Evolutionary conservation across 1,140 invertebrate species (phyloP), one percentile per base, ranked within the genome.

Genomic region (Sitophilus oryzae): DNA sequence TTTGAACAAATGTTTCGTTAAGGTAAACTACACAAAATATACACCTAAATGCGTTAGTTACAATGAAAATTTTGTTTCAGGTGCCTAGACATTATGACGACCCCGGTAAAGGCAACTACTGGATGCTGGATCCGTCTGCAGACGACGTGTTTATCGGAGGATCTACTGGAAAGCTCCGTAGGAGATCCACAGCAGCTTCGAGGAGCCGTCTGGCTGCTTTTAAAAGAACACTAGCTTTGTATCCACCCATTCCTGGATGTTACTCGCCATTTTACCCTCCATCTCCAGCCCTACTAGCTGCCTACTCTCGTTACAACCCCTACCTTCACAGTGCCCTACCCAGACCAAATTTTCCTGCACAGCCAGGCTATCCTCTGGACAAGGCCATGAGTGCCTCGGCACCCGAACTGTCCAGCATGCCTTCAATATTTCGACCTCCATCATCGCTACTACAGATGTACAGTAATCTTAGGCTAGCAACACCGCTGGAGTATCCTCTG

Each of bases 121-220:
- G 93, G 93, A 96, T 95, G 91, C 70, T 96, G 46, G 92, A 96
- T 70, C 88, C 93, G 0, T 92, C 89, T 11, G 85, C 89, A 5
- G 94, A 98, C 66, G 95, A 99, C 65, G 94, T 98, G 1, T 97
- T 97, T 73, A 98, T 98, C 66, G 96, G 96, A 0, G 92, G 93
- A 2, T 94, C 93, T 0, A 98, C 95, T 0, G 95, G 96, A 0
- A 98, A 98, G 74, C 73, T 98, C 6, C 73, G 95, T 0, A 71
- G 94, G 22, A 78, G 93, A 49, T 91, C 90, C 0, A 93, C 91
- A 0, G 88, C 91, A 0, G 89, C 90, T 0, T 91, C 88, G 0
- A 74, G 91, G 47, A 91, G 85, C 3, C 76, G 90, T 3, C 68
- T 96, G 8, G 93, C 92, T 0, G 91, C 92, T 0, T 92, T 94